phyloP scores from a whole-genome alignment of 2,888 invertebrate species.

The Axea sp. region DNA sequence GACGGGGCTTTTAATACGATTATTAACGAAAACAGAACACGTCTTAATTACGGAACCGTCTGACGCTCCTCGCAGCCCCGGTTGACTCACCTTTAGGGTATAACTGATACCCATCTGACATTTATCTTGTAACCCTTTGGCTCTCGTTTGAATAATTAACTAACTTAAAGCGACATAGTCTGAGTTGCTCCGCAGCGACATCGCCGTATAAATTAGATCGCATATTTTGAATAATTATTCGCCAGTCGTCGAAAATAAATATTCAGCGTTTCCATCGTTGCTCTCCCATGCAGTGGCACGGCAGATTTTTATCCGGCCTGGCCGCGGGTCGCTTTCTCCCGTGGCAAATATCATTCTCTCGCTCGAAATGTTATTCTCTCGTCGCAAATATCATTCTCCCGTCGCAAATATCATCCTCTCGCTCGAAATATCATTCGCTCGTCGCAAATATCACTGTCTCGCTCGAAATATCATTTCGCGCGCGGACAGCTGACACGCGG shows the following conservation, averaged over 20 bases:
- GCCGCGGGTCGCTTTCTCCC: constrained; percentile 8
- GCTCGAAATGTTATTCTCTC: no score
- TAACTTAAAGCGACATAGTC: constrained; percentile 20
- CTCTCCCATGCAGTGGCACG: neutral
- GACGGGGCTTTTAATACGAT: constrained; percentile 26
- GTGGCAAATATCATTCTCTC: constrained; percentile 10
- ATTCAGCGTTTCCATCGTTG: constrained; percentile 2
- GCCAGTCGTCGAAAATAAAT: constrained; percentile 10
- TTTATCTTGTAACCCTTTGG: constrained; percentile 53
- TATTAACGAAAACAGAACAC: constrained; percentile 34
- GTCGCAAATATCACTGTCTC: no score
- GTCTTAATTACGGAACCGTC: constrained; percentile 30
- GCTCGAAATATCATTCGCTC: no score
- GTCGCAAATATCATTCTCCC: no score
- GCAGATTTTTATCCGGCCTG: neutral
- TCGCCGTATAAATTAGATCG: constrained; percentile 24
- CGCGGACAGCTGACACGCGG: neutral
- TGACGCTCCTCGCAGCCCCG: constrained; percentile 4
- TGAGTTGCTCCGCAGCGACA: constrained; percentile 23
- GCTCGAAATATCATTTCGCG: constrained; percentile 9
- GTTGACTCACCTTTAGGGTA: constrained; percentile 32
- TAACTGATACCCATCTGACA: constrained; percentile 45
- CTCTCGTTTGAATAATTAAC: constrained; percentile 52
- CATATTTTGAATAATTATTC: constrained; percentile 39
- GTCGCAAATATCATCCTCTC: no score